phyloP scores from a whole-genome alignment of 2,113 vertebrate species.

The Ranitomeya imitator region DNA sequence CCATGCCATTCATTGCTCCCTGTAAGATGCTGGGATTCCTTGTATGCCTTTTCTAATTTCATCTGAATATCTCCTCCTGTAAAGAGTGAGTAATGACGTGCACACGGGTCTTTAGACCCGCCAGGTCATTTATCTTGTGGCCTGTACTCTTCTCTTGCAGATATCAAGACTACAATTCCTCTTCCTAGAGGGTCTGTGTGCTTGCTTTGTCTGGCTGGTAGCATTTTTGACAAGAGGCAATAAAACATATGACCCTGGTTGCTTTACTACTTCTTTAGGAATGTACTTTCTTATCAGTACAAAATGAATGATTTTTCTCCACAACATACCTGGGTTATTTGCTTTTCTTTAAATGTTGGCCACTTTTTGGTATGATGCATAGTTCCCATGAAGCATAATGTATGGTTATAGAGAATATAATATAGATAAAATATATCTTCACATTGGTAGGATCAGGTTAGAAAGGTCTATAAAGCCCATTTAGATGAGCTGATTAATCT shows the following conservation, averaged over 20 bases:
- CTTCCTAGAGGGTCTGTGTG: background rate
- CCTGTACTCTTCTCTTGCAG: background rate
- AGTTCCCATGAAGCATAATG: too few species aligned
- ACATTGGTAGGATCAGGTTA: background rate
- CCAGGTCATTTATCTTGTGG: constrained; percentile 28
- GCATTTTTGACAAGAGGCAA: constrained; percentile 16
- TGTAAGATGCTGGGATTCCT: constrained; percentile 14
- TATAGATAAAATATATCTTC: too few species aligned
- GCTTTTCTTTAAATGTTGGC: background rate
- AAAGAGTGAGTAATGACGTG: constrained; percentile 11
- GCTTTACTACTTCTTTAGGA: background rate
- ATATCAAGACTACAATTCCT: background rate
- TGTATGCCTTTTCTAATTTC: background rate
- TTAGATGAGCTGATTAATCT: too few species aligned
- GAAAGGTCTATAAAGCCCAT: background rate
- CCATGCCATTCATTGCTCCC: background rate
- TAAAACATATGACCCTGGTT: constrained; percentile 16
- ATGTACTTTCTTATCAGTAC: constrained; percentile 21
- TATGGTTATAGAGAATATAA: too few species aligned
- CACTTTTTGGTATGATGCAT: background rate
- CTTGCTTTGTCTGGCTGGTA: constrained; percentile 14
- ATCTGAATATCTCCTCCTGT: constrained; percentile 13
- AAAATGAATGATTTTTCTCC: constrained; percentile 7
- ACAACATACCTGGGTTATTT: background rate
- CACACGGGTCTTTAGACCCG: background rate